Evolutionary conservation across 2,888 invertebrate species (phyloP).

Genomic region (Teleiodes luculella): DNA sequence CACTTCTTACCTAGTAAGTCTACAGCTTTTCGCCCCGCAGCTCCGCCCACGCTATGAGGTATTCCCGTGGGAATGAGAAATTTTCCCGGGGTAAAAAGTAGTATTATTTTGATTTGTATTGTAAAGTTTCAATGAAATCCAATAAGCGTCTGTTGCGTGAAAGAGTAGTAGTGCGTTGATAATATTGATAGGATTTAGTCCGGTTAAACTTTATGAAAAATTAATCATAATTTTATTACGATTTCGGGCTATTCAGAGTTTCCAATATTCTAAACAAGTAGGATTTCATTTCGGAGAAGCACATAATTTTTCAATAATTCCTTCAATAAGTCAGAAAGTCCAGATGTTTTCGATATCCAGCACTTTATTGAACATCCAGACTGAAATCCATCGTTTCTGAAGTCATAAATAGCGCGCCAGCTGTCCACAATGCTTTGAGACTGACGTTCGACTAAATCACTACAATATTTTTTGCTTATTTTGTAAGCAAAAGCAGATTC

Average conservation of each 20-base stretch:
- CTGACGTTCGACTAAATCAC: conserved; percentile 6
- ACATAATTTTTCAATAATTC: conserved; percentile 1
- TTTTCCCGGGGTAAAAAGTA: too few relatives aligned
- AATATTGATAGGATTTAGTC: too few relatives aligned
- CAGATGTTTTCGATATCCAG: conserved; percentile 7
- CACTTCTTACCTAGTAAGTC: too few relatives aligned
- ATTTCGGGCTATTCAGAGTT: not conserved
- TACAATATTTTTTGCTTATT: conserved; percentile 14
- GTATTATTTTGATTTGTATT: too few relatives aligned
- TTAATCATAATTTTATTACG: not conserved
- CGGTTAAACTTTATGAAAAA: not conserved
- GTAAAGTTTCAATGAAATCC: too few relatives aligned
- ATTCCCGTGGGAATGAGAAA: too few relatives aligned
- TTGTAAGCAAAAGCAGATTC: conserved; percentile 3
- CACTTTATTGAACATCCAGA: not conserved
- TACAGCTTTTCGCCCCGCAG: too few relatives aligned
- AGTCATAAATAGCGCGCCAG: conserved; percentile 14
- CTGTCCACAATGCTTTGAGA: conserved; percentile 10
- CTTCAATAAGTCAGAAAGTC: conserved; percentile 2
- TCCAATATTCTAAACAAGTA: not conserved
- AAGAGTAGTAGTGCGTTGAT: too few relatives aligned
- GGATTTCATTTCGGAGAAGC: not conserved
- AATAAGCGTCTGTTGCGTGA: too few relatives aligned
- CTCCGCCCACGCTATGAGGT: too few relatives aligned
- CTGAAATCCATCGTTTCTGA: conserved; percentile 9